These are phyloP conservation scores for Dinoponera quadriceps DNA, from an alignment of 1,140 invertebrate genomes.

Conservation along the genomic window DNA sequence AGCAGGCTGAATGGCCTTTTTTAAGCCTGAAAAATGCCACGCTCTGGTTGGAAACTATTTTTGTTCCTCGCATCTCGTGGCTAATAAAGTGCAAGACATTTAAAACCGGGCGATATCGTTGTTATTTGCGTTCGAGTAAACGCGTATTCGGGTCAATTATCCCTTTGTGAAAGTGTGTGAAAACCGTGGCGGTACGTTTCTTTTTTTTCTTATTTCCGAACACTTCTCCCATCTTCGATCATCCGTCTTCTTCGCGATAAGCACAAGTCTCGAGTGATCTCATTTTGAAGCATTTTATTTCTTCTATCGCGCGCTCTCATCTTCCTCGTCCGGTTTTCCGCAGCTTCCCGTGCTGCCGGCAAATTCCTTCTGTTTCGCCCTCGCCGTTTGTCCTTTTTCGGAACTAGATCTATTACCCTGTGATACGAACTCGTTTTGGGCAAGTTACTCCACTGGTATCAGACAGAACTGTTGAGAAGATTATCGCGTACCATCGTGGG, in stretches of 20 bases:
- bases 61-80: neutral
- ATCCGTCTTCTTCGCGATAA: neutral
- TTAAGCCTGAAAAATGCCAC: conserved; percentile 39
- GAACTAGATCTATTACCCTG: conserved; percentile 11
- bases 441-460: conserved; percentile 12
- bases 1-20: conserved; percentile 21
- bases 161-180: too few species aligned
- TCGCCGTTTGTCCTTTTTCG: neutral
- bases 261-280: neutral
- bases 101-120: neutral
- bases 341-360: neutral
- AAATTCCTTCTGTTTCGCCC: neutral
- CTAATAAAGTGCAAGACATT: neutral
- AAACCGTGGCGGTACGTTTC: too few species aligned
- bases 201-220: too few species aligned
- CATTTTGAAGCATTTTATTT: neutral
- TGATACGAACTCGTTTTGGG: conserved; percentile 12
- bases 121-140: neutral
- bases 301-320: neutral
- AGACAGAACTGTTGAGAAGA: conserved; percentile 6
- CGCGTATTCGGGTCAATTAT: too few species aligned
- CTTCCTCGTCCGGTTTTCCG: neutral
- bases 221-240: too few species aligned
- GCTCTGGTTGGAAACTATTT: neutral
- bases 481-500: conserved; percentile 8